Conservation (phyloP, 2,797 vertebrate genomes). For the Arrhamphus sclerolepis region DNA sequence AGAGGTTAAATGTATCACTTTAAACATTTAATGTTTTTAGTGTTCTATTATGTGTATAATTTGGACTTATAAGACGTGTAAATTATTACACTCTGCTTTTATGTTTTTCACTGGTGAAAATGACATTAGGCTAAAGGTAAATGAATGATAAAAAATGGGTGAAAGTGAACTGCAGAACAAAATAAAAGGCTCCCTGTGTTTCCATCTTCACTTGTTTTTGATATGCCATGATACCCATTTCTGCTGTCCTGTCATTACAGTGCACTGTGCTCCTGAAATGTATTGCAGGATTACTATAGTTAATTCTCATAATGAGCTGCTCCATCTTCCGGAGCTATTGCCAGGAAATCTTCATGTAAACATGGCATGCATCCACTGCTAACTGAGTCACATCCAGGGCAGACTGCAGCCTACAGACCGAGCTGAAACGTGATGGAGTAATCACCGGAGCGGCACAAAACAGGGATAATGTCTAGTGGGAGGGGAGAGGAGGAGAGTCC, state of each 20-base stretch:
- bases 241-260: conserved; percentile 16
- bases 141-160: too few species aligned
- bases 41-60: too few species aligned
- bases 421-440: conserved; percentile 61
- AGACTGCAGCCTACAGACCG: conserved; percentile 42
- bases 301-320: conserved; percentile 41
- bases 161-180: too few species aligned
- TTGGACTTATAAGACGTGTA: too few species aligned
- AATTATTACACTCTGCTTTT: too few species aligned
- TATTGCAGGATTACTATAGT: conserved; percentile 38
- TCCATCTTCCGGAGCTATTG: conserved; percentile 49
- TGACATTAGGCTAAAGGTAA: too few species aligned
- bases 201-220: too few species aligned
- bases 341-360: conserved; percentile 64
- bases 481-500: conserved; percentile 39
- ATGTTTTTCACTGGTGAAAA: too few species aligned
- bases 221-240: not conserved
- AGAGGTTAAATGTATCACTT: too few species aligned
- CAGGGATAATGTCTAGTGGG: conserved; percentile 58
- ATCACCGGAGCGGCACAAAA: conserved; percentile 60
- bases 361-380: conserved; percentile 62
- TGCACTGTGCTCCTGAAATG: conserved; percentile 20
- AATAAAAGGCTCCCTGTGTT: too few species aligned
- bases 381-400: conserved; percentile 51
- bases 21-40: too few species aligned